Evolutionary conservation across 2,113 vertebrate species (phyloP).

Genomic region (Catharus minimus): DNA sequence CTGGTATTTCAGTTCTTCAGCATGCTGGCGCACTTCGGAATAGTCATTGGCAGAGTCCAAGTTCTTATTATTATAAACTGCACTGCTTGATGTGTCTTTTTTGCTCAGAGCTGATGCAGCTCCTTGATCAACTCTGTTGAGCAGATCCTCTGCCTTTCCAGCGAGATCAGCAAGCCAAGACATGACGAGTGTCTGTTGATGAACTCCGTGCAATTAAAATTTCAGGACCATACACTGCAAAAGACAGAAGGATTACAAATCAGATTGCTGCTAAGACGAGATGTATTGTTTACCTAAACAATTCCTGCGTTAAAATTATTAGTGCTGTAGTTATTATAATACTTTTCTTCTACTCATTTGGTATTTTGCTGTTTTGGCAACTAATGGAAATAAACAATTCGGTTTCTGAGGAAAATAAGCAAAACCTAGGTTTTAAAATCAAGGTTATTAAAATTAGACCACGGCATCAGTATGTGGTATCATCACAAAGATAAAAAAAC

Average conservation of each 20-base stretch:
- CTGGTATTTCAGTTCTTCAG: conserved; percentile 65
- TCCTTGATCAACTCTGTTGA: conserved; percentile 95
- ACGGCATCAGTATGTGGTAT: not conserved
- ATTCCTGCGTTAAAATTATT: not conserved
- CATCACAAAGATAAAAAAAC: not conserved
- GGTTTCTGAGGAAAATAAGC: not conserved
- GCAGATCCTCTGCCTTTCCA: conserved; percentile 92
- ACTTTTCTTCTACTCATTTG: not conserved
- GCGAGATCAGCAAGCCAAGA: conserved; percentile 94
- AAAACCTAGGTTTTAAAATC: not conserved
- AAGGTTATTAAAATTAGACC: not conserved
- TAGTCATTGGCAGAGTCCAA: conserved; percentile 55
- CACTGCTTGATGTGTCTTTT: conserved; percentile 53
- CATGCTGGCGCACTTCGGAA: conserved; percentile 43
- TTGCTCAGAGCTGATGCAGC: conserved; percentile 89
- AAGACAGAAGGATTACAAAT: not conserved
- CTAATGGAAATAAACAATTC: not conserved
- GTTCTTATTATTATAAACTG: conserved; percentile 53
- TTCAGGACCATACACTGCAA: conserved; percentile 14
- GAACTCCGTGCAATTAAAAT: not conserved
- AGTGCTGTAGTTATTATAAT: not conserved
- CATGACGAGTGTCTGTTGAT: conserved; percentile 74
- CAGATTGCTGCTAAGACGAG: not conserved
- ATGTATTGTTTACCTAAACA: not conserved
- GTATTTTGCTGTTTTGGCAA: not conserved